Conservation (phyloP, 30 jellyfish, hydroid and myxozoan species). For the Clytia hemisphaerica region DNA sequence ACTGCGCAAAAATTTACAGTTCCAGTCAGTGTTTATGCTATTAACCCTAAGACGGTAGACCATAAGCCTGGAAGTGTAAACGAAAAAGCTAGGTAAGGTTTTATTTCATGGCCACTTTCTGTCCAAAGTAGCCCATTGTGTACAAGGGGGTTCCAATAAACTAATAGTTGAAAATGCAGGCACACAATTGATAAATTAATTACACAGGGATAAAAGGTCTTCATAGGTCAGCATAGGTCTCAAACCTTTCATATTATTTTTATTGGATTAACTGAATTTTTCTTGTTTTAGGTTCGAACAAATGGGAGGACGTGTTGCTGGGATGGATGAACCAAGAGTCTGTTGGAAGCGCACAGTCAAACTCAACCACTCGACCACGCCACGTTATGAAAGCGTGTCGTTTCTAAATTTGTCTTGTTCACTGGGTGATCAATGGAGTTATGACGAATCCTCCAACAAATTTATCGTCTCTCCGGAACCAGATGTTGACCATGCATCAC, state of each 20-base stretch:
- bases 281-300: constrained; percentile 39
- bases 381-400: constrained; percentile 58
- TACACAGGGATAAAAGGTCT: too few relatives aligned
- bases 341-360: constrained; percentile 72
- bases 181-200: too few relatives aligned
- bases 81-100: constrained; percentile 66
- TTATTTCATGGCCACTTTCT: too few relatives aligned
- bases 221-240: too few relatives aligned
- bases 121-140: too few relatives aligned
- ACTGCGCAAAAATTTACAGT: too few relatives aligned
- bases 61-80: constrained; percentile 77
- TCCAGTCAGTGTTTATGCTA: too few relatives aligned
- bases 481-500: constrained; percentile 32
- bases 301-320: constrained; percentile 65
- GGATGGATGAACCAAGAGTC: constrained; percentile 75
- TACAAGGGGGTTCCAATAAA: too few relatives aligned
- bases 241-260: too few relatives aligned
- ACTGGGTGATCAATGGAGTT: constrained; percentile 94
- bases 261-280: too few relatives aligned
- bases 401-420: constrained; percentile 64
- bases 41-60: too few relatives aligned
- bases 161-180: too few relatives aligned
- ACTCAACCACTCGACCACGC: constrained; percentile 5
- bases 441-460: constrained; percentile 35
- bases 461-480: constrained; percentile 91